A percentile compares a stretch with the other conserved stretches of the same genome.
Conservation (phyloP, 2,888 invertebrate genomes). For the Agrochola macilenta region DNA sequence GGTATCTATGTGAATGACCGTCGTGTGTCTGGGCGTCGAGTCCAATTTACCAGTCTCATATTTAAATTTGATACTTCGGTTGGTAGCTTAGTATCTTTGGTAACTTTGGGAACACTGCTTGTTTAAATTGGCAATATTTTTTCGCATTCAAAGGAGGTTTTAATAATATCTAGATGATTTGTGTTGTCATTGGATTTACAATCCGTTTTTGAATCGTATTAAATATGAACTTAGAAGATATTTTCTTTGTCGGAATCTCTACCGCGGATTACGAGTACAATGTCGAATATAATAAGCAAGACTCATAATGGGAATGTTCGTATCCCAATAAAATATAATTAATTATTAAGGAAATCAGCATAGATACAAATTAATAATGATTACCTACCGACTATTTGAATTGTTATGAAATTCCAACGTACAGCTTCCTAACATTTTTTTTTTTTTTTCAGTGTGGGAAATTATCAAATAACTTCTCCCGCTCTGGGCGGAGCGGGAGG, state of each 20-base stretch:
- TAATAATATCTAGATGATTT: neutral
- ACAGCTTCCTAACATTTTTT: too few species aligned
- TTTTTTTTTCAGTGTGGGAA: too few species aligned
- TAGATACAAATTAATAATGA: slow-evolving; percentile 1
- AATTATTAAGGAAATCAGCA: neutral
- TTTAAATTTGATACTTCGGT: slow-evolving; percentile 46
- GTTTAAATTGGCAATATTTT: slow-evolving; percentile 32
- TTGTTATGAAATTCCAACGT: neutral
- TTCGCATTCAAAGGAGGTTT: neutral
- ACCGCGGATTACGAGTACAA: neutral
- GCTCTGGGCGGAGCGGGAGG: too few species aligned
- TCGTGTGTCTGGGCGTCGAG: slow-evolving; percentile 48
- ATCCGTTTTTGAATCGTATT: neutral
- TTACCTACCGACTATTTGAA: neutral
- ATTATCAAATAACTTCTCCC: too few species aligned
- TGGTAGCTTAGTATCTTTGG: slow-evolving; percentile 14
- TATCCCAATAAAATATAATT: slow-evolving; percentile 6
- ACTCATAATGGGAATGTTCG: neutral
- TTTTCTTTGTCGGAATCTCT: neutral
- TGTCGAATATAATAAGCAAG: neutral
- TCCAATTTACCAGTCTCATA: slow-evolving; percentile 56
- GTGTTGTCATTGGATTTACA: neutral
- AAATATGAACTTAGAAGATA: neutral
- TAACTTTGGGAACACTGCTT: neutral
- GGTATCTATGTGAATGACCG: slow-evolving; percentile 36